Evolutionary conservation across 2,797 vertebrate genomes (phyloP).

Genomic region (Premnoplex brunnescens): DNA sequence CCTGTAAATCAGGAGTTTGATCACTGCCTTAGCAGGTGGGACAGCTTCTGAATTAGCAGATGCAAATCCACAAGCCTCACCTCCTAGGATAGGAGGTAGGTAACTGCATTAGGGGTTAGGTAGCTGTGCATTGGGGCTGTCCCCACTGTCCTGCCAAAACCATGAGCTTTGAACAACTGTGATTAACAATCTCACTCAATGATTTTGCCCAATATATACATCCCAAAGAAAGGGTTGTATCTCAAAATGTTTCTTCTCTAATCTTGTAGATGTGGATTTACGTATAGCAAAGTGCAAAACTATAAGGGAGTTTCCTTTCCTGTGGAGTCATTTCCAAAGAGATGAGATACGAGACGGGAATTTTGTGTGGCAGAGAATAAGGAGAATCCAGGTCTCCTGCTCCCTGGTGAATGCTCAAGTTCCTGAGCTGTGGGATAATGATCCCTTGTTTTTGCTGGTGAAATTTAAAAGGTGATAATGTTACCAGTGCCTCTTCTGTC

Average conservation of each 20-base stretch:
- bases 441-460: neutral
- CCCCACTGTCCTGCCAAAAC: neutral
- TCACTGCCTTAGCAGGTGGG: neutral
- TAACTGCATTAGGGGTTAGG: neutral
- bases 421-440: neutral
- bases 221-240: neutral
- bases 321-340: neutral
- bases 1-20: neutral
- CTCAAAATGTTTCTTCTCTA: neutral
- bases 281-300: neutral
- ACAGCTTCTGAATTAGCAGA: neutral
- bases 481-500: neutral
- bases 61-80: neutral
- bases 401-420: neutral
- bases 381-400: neutral
- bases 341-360: neutral
- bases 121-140: neutral
- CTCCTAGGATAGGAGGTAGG: rapidly evolving
- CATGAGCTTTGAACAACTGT: rapidly evolving
- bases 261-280: neutral
- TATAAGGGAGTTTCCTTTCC: neutral
- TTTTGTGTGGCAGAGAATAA: neutral
- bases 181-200: neutral
- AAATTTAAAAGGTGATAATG: neutral
- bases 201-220: neutral